Evolutionary conservation across 2,797 vertebrate genomes (phyloP), one percentile per base, ranked within the genome.

Genomic region (Cuniculus paca): DNA sequence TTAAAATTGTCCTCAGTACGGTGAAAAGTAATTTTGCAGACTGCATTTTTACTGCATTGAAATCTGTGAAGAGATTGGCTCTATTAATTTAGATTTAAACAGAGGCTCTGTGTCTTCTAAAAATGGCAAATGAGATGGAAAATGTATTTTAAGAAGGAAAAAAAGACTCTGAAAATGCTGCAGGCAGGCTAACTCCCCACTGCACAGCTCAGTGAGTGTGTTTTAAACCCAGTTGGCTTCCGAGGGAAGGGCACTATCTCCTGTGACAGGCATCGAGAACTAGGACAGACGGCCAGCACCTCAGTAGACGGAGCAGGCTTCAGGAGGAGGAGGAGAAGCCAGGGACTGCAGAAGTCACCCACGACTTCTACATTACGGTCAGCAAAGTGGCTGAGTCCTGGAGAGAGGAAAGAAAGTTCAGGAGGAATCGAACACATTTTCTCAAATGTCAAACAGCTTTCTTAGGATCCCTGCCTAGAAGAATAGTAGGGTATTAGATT

Each of bases 11-110:
- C 72, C 90, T 97, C 94, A 88, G 58, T 96, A 97, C 91, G 92
- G 70, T 84, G 94, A 87, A 98, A 98, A 97, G 96, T 97, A 97
- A 98, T 98, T 98, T 96, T 97, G 92, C 63, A 98, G 95, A 86
- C 65, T 34, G 24, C 61, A 77, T 97, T 97, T 97, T 97, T 91
- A 96, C 96, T 94, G 79, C 96, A 94, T 88, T 95, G 95, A 94
- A 98, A 98, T 96, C 96, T 95, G 45, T 85, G 93, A 97, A 95
- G 95, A 98, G 91, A 93, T 82, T 90, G 97, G 88, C 96, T 98
- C 77, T 97, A 65, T 98, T 98, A 98, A 98, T 98, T 98, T 98
- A 98, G 94, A 88, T 87, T 98, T 98, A 98, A 98, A 97, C 36
- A 60, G 74, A 97, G 88, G 75, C 90, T 90, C 85, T 75, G 68